Evolutionary conservation across 2,113 vertebrate genomes (phyloP).

Genomic region (Etheostoma cragini): DNA sequence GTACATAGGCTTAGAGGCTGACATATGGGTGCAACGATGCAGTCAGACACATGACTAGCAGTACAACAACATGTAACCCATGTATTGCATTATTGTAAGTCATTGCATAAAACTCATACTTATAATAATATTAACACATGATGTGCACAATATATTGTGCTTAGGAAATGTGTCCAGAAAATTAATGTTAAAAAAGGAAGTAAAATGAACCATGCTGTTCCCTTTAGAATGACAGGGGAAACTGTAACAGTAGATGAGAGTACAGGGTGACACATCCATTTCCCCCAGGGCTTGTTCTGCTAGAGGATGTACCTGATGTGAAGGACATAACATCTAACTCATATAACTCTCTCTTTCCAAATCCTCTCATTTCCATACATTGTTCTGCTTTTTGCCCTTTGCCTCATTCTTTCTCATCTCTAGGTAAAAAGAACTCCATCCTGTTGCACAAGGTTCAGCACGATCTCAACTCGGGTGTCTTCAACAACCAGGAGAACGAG

Average conservation of each 20-base stretch:
- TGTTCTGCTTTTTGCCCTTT: slow-evolving; percentile 30
- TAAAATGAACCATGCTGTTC: slow-evolving; percentile 61
- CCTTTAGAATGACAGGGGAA: slow-evolving; percentile 55
- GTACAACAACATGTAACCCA: background rate
- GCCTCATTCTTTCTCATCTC: slow-evolving; percentile 6
- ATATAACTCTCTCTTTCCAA: slow-evolving; percentile 28
- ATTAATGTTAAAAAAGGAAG: slow-evolving; percentile 40
- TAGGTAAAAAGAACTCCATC: slow-evolving; percentile 97
- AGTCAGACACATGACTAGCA: background rate
- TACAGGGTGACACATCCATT: slow-evolving; percentile 56
- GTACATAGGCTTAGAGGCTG: background rate
- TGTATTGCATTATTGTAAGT: background rate
- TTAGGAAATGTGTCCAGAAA: slow-evolving; percentile 13
- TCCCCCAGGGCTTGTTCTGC: slow-evolving; percentile 61
- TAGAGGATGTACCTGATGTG: slow-evolving; percentile 55
- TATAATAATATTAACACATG: no score
- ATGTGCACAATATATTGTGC: slow-evolving; percentile 3
- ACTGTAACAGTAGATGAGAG: slow-evolving; percentile 65
- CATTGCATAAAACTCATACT: background rate
- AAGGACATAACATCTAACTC: slow-evolving; percentile 62
- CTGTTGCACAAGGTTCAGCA: slow-evolving; percentile 98
- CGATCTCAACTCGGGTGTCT: slow-evolving; percentile 94
- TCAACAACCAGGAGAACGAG: slow-evolving; percentile 98
- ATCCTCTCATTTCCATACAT: slow-evolving; percentile 25
- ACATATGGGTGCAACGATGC: background rate